Evolutionary conservation across 2,113 vertebrate species (phyloP), one percentile per base, ranked within the genome.

Genomic region (Papio anubis): DNA sequence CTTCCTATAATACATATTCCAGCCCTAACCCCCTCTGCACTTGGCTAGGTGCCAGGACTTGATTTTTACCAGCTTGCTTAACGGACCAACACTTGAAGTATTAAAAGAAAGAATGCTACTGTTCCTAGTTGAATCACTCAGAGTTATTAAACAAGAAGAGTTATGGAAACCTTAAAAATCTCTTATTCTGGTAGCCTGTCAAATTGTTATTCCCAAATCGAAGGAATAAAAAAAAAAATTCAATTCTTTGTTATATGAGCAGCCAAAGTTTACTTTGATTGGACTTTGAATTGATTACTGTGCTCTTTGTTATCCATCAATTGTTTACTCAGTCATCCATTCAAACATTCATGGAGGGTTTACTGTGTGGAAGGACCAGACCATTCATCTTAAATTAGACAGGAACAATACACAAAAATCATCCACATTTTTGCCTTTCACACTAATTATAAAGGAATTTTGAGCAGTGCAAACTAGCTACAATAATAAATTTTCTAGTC

Each of bases 81-180:
- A 94, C 78, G 27, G 38, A 40, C 50, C 70, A 48, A 72, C 55
- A 61, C 7, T 94, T 85, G 25, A 73, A 82, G 21, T 76, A 64
- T 61, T 81, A 25, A 96, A 93, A 93, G 32, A 88, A 61, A 86
- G 57, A 95, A 90, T 45, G 30, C 30, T 72, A 78, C 30, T 52
- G 23, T 4, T 66, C n/a, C 18, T 84, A 89, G n/a, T 1, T 32
- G 38, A 75, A 81, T 64, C 11, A 40, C 48, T 83, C 27, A 38
- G 21, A 25, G 6, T 55, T 86, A 72, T 20, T 83, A 59, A 96
- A 82, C 7, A 88, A 73, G 30, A 68, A 16, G 20, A 61, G 23
- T 35, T 75, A 85, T n/a, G 27, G 20, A 81, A 93, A 43, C 21
- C 6, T 32, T 61, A 55, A 85, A 87, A 88, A 52, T 12, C 16